These are phyloP conservation scores for Aplysia californica DNA, from an alignment of 1,140 invertebrate species.

Conservation along the genomic window DNA sequence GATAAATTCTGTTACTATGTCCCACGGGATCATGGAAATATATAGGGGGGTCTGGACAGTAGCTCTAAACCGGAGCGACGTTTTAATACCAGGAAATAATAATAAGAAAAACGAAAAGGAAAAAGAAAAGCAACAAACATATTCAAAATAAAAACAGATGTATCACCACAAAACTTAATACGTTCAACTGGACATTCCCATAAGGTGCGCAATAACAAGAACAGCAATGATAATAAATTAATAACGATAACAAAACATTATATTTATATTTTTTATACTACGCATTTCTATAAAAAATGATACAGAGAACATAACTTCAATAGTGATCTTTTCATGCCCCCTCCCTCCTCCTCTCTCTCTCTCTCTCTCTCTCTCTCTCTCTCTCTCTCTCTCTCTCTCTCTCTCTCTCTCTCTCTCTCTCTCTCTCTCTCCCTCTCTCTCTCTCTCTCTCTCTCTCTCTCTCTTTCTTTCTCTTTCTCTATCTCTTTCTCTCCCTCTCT, in stretches of 20 bases:
- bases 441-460: not conserved
- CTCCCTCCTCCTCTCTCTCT: not conserved
- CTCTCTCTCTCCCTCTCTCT: not conserved
- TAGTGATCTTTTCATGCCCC: too few species aligned
- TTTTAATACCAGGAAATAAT: too few species aligned
- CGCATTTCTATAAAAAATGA: too few species aligned
- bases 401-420: constrained; percentile 9
- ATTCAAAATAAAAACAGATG: too few species aligned
- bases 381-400: constrained; percentile 10
- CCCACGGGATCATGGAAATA: too few species aligned
- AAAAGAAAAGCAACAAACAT: too few species aligned
- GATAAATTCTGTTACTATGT: too few species aligned
- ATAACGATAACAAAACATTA: not conserved
- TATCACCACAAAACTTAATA: not conserved
- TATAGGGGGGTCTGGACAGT: too few species aligned
- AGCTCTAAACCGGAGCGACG: too few species aligned
- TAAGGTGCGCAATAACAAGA: not conserved
- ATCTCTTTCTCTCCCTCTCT: not conserved
- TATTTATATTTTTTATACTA: not conserved
- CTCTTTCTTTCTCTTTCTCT: not conserved
- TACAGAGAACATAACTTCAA: too few species aligned
- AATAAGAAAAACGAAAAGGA: too few species aligned
- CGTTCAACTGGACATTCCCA: not conserved
- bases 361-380: constrained; percentile 10
- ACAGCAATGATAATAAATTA: not conserved